Evolutionary conservation across 1,140 invertebrate species (phyloP).

Genomic region (Hycleus cichorii): DNA sequence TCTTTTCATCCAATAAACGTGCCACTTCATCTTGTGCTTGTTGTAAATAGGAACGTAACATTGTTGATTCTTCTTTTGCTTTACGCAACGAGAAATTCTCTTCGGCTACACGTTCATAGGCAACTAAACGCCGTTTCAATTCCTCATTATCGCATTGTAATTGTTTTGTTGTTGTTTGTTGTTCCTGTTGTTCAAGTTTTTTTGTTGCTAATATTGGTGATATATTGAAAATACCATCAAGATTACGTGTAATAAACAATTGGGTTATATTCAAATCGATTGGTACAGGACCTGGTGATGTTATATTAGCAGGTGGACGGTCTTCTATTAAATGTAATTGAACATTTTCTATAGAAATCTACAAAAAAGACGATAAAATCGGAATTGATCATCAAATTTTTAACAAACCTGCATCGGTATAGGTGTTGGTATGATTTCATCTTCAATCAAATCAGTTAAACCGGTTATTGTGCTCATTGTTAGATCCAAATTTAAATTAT

Average conservation of each 20-base stretch:
- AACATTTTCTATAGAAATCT: constrained; percentile 63
- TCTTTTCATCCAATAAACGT: constrained; percentile 62
- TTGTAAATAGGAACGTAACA: constrained; percentile 50
- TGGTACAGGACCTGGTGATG: constrained; percentile 72
- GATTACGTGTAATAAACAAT: constrained; percentile 58
- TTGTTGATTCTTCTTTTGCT: constrained; percentile 55
- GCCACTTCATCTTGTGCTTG: constrained; percentile 66
- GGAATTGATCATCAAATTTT: neutral
- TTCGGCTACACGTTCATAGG: constrained; percentile 55
- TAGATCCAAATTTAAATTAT: constrained; percentile 60
- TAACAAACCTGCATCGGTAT: constrained; percentile 65
- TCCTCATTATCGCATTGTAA: constrained; percentile 58
- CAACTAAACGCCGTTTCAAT: constrained; percentile 49
- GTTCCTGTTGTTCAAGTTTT: neutral
- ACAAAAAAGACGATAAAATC: constrained; percentile 28
- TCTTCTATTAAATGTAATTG: constrained; percentile 69
- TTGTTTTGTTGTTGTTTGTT: constrained; percentile 35
- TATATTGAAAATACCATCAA: constrained; percentile 67
- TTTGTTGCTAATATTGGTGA: constrained; percentile 47
- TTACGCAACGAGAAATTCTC: constrained; percentile 52
- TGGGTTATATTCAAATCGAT: constrained; percentile 67
- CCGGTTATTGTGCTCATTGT: constrained; percentile 75
- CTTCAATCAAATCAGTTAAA: constrained; percentile 73
- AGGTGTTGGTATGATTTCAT: constrained; percentile 71
- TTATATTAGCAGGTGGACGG: constrained; percentile 69